These are phyloP conservation scores for Cyphomyrmex costatus DNA, from an alignment of 1,140 invertebrate species.

Conservation along the genomic window DNA sequence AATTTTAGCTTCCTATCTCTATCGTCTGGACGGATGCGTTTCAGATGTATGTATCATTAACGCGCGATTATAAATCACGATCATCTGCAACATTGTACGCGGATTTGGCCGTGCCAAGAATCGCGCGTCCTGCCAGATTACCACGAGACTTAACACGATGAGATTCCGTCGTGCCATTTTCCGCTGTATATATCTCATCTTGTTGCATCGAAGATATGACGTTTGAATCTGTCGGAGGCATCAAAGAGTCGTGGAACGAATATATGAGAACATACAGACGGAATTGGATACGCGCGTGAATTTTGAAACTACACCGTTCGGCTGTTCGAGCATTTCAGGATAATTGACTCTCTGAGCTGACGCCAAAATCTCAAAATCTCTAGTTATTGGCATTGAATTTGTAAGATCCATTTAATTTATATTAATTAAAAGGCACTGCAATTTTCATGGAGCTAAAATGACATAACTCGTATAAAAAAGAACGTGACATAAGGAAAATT, in stretches of 20 bases:
- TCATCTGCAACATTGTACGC: neutral
- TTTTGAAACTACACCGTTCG: neutral
- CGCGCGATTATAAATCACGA: constrained; percentile 49
- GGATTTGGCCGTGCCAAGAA: constrained; percentile 26
- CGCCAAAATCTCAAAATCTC: too few species aligned
- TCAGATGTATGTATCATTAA: constrained; percentile 54
- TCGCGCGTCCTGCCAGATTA: constrained; percentile 32
- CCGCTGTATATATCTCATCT: constrained; percentile 2
- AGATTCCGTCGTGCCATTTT: neutral
- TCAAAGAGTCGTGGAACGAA: constrained; percentile 26
- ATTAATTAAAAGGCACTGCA: too few species aligned
- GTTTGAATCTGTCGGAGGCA: constrained; percentile 1
- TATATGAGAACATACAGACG: neutral
- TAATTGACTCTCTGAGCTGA: neutral
- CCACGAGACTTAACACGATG: neutral
- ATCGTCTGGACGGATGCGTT: constrained; percentile 45
- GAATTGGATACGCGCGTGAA: neutral
- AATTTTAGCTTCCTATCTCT: constrained; percentile 44
- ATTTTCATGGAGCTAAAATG: too few species aligned
- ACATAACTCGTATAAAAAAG: too few species aligned
- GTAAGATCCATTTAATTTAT: too few species aligned
- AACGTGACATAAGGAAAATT: too few species aligned
- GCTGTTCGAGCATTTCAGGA: neutral
- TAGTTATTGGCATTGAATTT: too few species aligned
- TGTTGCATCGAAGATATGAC: neutral